Percentiles rank a stretch among this genome's conserved stretches.
Conservation (phyloP, 2,113 vertebrate genomes). For the Albula goreensis region DNA sequence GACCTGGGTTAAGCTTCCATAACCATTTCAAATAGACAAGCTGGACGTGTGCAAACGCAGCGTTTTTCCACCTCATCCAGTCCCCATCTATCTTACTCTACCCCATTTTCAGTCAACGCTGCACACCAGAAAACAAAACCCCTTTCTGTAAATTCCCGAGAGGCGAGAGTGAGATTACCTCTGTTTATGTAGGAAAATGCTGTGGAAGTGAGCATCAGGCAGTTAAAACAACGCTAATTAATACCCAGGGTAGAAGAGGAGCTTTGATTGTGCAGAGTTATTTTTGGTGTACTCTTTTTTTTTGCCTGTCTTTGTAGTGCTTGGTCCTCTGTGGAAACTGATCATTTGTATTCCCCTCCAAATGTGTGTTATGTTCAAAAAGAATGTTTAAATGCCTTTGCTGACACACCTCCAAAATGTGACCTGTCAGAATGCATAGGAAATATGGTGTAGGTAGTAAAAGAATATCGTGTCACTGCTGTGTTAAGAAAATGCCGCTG, state of each 20-base stretch:
- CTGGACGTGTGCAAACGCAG: neutral
- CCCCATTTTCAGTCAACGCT: neutral
- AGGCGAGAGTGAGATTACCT: slow-evolving; percentile 3
- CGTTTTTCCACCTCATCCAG: neutral
- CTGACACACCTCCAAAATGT: neutral
- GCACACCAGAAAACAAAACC: neutral
- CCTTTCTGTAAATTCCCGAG: neutral
- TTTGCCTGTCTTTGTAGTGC: neutral
- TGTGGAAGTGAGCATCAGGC: slow-evolving; percentile 11
- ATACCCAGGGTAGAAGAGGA: slow-evolving; percentile 23
- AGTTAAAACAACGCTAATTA: slow-evolving; percentile 25
- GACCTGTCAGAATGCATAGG: neutral
- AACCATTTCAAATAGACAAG: neutral
- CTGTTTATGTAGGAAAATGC: slow-evolving; percentile 12
- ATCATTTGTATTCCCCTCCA: slow-evolving; percentile 8
- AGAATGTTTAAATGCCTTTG: neutral
- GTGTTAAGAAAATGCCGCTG: neutral
- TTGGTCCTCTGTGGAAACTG: neutral
- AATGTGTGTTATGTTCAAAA: neutral
- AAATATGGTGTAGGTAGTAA: neutral
- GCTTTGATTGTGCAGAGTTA: slow-evolving; percentile 23
- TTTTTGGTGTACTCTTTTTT: slow-evolving; percentile 12
- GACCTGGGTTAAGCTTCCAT: neutral
- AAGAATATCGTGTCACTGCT: neutral
- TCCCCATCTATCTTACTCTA: neutral